Evolutionary conservation across 2,797 vertebrate species (phyloP).

Genomic region (Notoglanidium macrostoma): DNA sequence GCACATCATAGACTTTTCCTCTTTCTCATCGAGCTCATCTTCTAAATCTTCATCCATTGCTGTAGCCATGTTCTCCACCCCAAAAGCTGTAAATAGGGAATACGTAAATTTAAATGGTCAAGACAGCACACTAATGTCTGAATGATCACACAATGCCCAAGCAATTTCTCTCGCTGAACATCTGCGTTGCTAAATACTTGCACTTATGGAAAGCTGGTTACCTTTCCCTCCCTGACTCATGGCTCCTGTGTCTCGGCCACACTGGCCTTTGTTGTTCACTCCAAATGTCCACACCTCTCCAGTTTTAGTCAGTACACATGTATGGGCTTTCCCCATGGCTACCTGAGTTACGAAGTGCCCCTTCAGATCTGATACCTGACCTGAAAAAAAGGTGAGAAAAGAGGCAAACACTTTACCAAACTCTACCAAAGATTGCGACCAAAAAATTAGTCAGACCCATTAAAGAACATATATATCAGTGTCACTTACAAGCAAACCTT

Average conservation of each 20-base stretch:
- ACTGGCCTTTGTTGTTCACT: conserved; percentile 98
- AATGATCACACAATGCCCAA: neutral
- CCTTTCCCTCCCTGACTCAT: conserved; percentile 97
- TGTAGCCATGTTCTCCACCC: conserved; percentile 97
- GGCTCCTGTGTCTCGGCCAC: conserved; percentile 94
- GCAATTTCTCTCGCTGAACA: neutral
- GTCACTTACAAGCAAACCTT: neutral
- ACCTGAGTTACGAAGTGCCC: conserved; percentile 97
- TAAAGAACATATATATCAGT: neutral
- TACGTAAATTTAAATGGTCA: neutral
- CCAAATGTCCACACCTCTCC: conserved; percentile 99
- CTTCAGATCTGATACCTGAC: conserved; percentile 96
- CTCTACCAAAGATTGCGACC: neutral
- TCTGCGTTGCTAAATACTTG: neutral
- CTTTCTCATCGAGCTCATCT: conserved; percentile 96
- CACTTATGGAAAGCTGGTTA: conserved; percentile 57
- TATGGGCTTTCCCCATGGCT: conserved; percentile 98
- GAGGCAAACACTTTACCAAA: neutral
- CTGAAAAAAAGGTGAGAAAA: conserved; percentile 63
- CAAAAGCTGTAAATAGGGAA: conserved; percentile 77
- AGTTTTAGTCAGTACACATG: conserved; percentile 94
- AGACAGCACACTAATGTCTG: neutral
- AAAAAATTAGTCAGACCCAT: neutral
- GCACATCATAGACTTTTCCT: conserved; percentile 99
- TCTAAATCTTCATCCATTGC: conserved; percentile 99